These are phyloP conservation scores for Pteropus alecto DNA, from an alignment of 2,113 vertebrate species.

Conservation along the genomic window DNA sequence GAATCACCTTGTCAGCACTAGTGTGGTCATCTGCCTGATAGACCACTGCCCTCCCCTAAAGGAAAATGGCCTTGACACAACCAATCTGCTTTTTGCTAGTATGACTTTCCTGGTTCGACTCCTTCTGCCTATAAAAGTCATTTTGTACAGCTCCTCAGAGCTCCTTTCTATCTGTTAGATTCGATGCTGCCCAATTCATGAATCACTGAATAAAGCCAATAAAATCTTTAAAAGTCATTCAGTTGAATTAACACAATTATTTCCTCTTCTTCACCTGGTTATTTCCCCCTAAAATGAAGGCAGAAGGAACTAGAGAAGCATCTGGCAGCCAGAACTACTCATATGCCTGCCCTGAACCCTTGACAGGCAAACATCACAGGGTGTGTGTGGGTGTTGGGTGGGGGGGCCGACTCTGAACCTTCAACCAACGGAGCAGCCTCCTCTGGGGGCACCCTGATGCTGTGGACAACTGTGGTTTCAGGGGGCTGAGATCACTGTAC, in stretches of 20 bases:
- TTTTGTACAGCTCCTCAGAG: neutral
- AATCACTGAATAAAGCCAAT: neutral
- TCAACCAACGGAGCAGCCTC: neutral
- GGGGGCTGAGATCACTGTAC: neutral
- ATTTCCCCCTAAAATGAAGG: conserved; percentile 26
- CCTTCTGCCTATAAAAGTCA: neutral
- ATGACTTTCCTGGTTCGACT: neutral
- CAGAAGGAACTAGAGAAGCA: conserved; percentile 15
- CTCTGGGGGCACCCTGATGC: neutral
- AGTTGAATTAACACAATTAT: neutral
- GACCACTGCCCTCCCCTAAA: neutral
- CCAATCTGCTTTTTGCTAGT: neutral
- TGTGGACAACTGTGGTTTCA: neutral
- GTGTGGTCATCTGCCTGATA: neutral
- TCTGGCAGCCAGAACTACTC: conserved; percentile 44
- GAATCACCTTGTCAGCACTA: neutral
- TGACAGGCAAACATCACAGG: neutral
- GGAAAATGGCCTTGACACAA: neutral
- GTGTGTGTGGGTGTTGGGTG: rapidly evolving
- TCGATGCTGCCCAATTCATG: neutral
- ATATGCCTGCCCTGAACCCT: neutral
- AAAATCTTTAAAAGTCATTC: neutral
- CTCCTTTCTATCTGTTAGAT: neutral
- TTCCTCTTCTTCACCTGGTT: conserved; percentile 3
- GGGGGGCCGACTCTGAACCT: neutral